phyloP scores from a whole-genome alignment of 2,797 vertebrate genomes.

The Enteromius paludinosus region DNA sequence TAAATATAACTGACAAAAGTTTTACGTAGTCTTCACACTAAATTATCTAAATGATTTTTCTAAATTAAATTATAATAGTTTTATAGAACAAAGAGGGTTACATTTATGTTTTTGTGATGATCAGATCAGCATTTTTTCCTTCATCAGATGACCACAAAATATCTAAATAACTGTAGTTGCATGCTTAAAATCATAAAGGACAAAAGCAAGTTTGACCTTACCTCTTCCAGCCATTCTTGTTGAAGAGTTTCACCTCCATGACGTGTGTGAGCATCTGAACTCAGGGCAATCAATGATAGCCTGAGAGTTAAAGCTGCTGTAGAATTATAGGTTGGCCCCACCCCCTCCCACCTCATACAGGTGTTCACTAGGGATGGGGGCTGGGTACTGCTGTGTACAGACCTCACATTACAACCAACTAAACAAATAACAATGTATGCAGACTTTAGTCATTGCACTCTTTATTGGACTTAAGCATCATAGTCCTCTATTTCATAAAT shows the following conservation, averaged over 20 bases:
- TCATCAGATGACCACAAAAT: neutral
- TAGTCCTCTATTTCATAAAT: slow-evolving; percentile 7
- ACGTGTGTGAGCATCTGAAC: neutral
- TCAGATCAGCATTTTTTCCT: neutral
- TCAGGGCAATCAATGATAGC: neutral
- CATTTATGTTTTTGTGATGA: neutral
- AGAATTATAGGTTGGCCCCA: neutral
- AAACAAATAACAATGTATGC: neutral
- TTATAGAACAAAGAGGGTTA: neutral
- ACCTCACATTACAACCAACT: neutral
- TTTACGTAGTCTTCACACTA: neutral
- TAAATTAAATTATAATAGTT: neutral
- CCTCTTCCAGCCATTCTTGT: neutral
- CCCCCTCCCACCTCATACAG: slow-evolving; percentile 29
- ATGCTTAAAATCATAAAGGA: neutral
- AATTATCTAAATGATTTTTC: neutral
- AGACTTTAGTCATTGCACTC: slow-evolving; percentile 13
- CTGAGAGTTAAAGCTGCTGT: neutral
- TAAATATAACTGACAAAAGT: too few species aligned
- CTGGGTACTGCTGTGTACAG: too few species aligned
- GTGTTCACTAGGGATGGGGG: slow-evolving; percentile 24
- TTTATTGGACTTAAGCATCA: slow-evolving; percentile 33
- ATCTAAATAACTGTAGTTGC: too few species aligned
- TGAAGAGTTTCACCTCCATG: slow-evolving; percentile 1
- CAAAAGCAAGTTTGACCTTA: neutral